Percentiles rank a stretch among this genome's conserved stretches.
These are phyloP conservation scores for Yponomeuta cagnagella DNA, from an alignment of 2,888 invertebrate genomes.

Conservation along the genomic window DNA sequence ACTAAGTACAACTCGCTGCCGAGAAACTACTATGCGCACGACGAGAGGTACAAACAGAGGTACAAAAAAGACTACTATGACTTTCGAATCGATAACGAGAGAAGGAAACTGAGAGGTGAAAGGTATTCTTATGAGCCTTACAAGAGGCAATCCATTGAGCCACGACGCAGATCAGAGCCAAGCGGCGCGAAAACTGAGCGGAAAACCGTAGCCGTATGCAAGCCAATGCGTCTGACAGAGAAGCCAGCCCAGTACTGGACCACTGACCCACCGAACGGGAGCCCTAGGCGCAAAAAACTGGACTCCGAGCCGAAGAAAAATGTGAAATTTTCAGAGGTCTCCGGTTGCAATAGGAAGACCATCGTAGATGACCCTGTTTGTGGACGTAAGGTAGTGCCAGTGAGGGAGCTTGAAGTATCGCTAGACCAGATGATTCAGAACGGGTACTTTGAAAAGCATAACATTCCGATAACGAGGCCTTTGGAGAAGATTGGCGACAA, in stretches of 20 bases:
- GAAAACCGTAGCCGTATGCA: conserved; percentile 65
- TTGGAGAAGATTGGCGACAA: conserved; percentile 26
- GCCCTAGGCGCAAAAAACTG: conserved; percentile 35
- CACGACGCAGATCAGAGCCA: conserved; percentile 13
- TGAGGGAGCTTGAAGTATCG: conserved; percentile 66
- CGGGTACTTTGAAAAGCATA: conserved; percentile 68
- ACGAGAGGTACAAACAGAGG: conserved; percentile 42
- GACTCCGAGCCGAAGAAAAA: conserved; percentile 62
- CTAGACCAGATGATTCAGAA: conserved; percentile 71
- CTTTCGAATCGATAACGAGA: conserved; percentile 58
- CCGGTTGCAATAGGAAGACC: conserved; percentile 65
- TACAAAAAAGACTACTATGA: conserved; percentile 65
- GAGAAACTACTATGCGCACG: conserved; percentile 56
- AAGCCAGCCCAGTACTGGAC: conserved; percentile 65
- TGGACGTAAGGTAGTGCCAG: conserved; percentile 62
- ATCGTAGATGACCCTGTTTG: conserved; percentile 62
- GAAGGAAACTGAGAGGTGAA: conserved; percentile 30
- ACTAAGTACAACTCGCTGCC: conserved; percentile 60
- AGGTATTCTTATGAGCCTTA: conserved; percentile 42
- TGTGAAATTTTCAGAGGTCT: conserved; percentile 70
- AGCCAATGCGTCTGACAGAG: conserved; percentile 56
- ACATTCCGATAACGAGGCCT: conserved; percentile 57
- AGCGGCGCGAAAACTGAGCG: not conserved
- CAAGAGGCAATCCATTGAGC: conserved; percentile 19
- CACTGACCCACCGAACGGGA: conserved; percentile 37